Percentiles rank a stretch among this genome's conserved stretches.
Conservation (phyloP, 2,113 vertebrate species). For the Parus major region DNA sequence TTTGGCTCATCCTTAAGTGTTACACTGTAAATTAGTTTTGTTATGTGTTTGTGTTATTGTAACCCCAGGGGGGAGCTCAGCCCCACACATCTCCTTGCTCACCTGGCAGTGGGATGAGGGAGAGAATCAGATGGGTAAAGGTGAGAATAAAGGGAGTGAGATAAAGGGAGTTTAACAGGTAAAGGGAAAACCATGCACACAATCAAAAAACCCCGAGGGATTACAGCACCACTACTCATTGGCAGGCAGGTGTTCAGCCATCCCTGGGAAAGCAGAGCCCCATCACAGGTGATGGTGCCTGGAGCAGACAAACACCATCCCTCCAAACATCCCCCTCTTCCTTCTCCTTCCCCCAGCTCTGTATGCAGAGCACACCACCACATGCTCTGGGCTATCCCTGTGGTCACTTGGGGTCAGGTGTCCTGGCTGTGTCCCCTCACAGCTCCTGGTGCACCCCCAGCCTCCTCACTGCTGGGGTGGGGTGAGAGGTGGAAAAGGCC, state of each 20-base stretch:
- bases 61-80: background rate
- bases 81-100: background rate
- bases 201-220: background rate
- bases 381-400: background rate
- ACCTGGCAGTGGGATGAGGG: background rate
- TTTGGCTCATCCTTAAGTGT: background rate
- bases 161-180: background rate
- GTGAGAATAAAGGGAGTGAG: background rate
- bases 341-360: background rate
- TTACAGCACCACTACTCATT: background rate
- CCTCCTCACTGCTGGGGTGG: background rate
- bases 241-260: background rate
- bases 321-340: background rate
- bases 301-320: fast-evolving
- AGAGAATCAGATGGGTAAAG: background rate
- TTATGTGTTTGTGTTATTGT: background rate
- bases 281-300: background rate
- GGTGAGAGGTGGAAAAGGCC: background rate
- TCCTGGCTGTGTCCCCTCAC: background rate
- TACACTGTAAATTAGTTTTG: background rate
- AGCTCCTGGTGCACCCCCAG: background rate
- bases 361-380: fast-evolving
- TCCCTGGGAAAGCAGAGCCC: background rate
- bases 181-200: background rate
- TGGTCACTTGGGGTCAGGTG: background rate